A percentile compares a stretch with the other conserved stretches of the same genome.
Conservation (phyloP, 2,113 vertebrate species). For the Strix uralensis region DNA sequence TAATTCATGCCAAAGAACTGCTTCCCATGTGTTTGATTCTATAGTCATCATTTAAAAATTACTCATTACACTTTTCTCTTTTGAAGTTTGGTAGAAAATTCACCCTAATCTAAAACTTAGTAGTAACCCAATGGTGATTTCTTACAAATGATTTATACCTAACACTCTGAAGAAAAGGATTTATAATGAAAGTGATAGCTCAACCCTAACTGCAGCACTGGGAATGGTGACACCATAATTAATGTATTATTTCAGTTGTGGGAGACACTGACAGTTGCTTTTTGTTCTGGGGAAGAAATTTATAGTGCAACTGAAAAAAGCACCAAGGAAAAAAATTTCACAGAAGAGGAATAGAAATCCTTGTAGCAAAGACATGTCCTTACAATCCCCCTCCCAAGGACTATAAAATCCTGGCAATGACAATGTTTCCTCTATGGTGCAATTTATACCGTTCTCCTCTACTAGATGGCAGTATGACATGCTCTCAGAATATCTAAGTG, state of each 20-base stretch:
- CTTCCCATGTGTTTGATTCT: neutral
- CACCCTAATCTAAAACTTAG: neutral
- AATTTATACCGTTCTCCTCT: constrained; percentile 35
- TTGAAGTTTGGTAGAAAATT: constrained; percentile 11
- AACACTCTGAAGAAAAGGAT: neutral
- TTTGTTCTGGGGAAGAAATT: constrained; percentile 54
- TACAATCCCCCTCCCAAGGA: neutral
- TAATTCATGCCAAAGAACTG: neutral
- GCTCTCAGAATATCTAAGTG: neutral
- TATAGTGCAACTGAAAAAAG: constrained; percentile 19
- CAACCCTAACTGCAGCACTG: constrained; percentile 35
- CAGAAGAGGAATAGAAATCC: neutral
- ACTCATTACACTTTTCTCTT: neutral
- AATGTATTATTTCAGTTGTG: constrained; percentile 47
- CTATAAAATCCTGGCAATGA: neutral
- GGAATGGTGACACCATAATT: constrained; percentile 22
- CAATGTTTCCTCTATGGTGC: neutral
- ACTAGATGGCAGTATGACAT: constrained; percentile 68
- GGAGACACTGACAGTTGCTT: constrained; percentile 29
- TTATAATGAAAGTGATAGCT: constrained; percentile 44
- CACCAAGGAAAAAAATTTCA: neutral
- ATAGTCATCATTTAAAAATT: constrained; percentile 17
- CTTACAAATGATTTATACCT: neutral
- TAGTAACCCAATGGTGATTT: neutral
- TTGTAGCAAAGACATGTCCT: constrained; percentile 17